phyloP scores from a whole-genome alignment of 2,113 vertebrate species.

The Trematocara zebra region DNA sequence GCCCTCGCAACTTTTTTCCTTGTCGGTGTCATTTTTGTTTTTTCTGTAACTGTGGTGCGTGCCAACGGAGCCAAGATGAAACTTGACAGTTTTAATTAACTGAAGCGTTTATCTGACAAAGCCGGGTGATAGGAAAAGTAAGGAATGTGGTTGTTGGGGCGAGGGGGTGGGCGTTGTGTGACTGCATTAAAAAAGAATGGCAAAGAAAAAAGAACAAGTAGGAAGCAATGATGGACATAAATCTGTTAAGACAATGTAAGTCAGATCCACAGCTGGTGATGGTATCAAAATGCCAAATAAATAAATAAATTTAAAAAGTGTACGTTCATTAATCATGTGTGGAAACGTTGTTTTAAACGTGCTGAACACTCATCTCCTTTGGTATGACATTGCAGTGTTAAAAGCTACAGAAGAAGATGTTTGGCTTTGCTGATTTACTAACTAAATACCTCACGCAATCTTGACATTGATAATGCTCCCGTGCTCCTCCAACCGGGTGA shows the following conservation, averaged over 20 bases:
- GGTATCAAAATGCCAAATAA: neutral
- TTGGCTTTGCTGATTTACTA: neutral
- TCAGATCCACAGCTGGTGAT: neutral
- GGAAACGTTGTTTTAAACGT: neutral
- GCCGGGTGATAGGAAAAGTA: neutral
- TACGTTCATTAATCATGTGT: neutral
- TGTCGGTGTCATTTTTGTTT: neutral
- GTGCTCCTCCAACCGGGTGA: neutral
- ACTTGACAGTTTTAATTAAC: slow-evolving; percentile 52
- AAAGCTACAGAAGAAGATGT: neutral
- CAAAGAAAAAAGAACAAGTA: neutral
- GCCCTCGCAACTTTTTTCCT: neutral
- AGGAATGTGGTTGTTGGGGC: neutral
- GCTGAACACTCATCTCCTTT: neutral
- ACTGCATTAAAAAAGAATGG: neutral
- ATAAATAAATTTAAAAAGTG: neutral
- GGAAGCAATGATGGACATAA: neutral
- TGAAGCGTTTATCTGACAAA: neutral
- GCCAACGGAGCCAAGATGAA: slow-evolving; percentile 31
- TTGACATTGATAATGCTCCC: neutral
- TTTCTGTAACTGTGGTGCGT: neutral
- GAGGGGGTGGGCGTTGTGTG: neutral
- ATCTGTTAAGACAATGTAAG: neutral
- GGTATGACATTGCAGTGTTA: neutral
- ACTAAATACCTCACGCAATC: neutral